These are phyloP conservation scores for Montipora foliosa DNA, from an alignment of 64 coral and sea anemone genomes.

Conservation along the genomic window DNA sequence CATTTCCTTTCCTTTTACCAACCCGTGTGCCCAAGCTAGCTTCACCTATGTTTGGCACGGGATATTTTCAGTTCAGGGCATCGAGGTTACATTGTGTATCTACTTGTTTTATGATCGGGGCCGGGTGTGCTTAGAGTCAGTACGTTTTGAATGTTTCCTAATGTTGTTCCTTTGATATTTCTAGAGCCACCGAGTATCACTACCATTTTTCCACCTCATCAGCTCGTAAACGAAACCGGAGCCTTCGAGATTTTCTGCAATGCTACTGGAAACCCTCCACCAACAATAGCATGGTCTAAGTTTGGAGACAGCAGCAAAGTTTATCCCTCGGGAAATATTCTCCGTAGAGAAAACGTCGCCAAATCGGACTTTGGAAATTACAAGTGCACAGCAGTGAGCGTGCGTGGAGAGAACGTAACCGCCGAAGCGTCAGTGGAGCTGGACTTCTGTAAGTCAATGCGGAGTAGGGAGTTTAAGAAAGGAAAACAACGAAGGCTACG, in stretches of 20 bases:
- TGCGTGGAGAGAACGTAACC: constrained; percentile 37
- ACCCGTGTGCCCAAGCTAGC: too few species aligned
- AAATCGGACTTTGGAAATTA: constrained; percentile 67
- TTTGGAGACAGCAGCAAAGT: background rate
- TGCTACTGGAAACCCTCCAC: constrained; percentile 73
- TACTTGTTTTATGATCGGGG: too few species aligned
- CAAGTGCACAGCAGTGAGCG: constrained; percentile 69
- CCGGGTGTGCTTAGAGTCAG: background rate
- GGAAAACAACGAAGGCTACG: too few species aligned
- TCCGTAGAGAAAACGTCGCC: constrained; percentile 7
- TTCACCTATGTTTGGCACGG: background rate
- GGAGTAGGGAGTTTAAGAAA: too few species aligned
- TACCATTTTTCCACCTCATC: constrained; percentile 38
- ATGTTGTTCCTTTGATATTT: background rate
- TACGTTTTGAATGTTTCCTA: background rate
- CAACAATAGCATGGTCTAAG: constrained; percentile 67
- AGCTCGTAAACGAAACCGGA: constrained; percentile 72
- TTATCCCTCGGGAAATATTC: constrained; percentile 15
- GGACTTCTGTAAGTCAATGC: constrained; percentile 11
- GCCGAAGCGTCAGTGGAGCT: background rate
- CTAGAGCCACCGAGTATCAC: constrained; percentile 57
- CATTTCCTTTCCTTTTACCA: too few species aligned
- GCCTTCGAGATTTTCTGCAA: constrained; percentile 78
- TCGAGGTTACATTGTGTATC: too few species aligned
- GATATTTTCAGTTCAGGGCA: background rate